Percentiles rank a stretch among this genome's conserved stretches.
These are phyloP conservation scores for Pseudorectes ferrugineus DNA, from an alignment of 2,113 vertebrate species.

Conservation along the genomic window DNA sequence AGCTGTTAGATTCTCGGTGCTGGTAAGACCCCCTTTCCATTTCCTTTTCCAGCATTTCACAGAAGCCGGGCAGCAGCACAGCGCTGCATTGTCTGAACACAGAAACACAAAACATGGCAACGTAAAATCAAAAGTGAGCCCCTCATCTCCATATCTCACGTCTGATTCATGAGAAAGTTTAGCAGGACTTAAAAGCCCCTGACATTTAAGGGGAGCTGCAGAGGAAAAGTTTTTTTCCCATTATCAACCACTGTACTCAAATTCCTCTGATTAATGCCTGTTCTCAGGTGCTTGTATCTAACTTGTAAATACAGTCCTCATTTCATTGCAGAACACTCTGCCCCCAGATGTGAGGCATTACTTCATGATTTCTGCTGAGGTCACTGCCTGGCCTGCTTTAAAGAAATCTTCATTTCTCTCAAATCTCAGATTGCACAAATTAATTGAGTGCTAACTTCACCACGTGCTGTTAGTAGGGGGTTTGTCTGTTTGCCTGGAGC, in stretches of 20 bases:
- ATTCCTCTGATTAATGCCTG: not conserved
- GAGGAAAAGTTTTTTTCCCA: not conserved
- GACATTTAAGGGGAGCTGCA: not conserved
- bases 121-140: not conserved
- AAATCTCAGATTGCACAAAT: not conserved
- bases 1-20: not conserved
- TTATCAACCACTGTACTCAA: not conserved
- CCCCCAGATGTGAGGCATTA: not conserved
- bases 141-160: not conserved
- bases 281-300: not conserved
- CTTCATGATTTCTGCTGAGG: not conserved
- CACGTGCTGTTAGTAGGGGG: not conserved
- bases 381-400: not conserved
- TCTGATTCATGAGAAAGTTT: not conserved
- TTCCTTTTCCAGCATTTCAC: not conserved
- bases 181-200: not conserved
- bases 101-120: not conserved
- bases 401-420: not conserved
- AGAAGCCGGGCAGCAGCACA: not conserved
- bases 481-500: not conserved
- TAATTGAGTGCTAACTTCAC: not conserved
- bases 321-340: not conserved
- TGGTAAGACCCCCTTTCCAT: not conserved
- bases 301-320: not conserved
- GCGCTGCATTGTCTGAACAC: not conserved